Base-by-base conservation (phyloP, 2,888 invertebrate genomes). In the Andrena camellia region DNA sequence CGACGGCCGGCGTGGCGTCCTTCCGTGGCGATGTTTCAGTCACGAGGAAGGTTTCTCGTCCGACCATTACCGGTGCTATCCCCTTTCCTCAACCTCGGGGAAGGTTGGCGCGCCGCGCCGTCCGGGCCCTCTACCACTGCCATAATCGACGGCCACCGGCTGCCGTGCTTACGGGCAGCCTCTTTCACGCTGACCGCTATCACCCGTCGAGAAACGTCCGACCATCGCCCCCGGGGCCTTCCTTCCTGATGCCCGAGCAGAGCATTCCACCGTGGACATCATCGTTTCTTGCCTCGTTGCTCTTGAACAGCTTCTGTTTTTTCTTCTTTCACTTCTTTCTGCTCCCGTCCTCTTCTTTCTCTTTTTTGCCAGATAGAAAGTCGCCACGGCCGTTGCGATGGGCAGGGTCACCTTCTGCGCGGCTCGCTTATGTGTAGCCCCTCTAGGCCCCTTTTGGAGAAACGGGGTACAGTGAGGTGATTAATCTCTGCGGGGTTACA, bases 31-130 rank as follows among this genome's bases (percentile, higher is more conserved):
- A 78, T 73, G 88, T 88, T 87, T 86, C 88, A 88, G 69, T 70
- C 81, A 83, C 84, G 83, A 85, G 84, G 78, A 90, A 88, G 90
- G 86, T 89, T 89, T 87, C 89, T 81, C 81, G 76, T 69, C 72
- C 73, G 74, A 78, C 87, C 89, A 79, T 86, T 86, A 77, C 76
- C 78, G 77, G 71, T 60, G n/a, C 70, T 83, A 86, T 89, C 87
- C 83, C 87, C 84, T 89, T 87, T 86, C 84, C 81, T 81, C 86
- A 79, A 67, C 86, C 85, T 80, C 85, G 71, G 20, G 78, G 79
- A 88, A 88, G 88, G 88, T 83, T 83, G 70, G 20, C 62, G 68
- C 57, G 50, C 42, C 54, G 67, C 48, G 26, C 42, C 23, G 29
- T 13, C 17, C 33, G 33, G 2, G 26, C 29, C n/a, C 71, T 64